These are phyloP conservation scores for Oppia nitens DNA, from an alignment of 1,140 invertebrate species.

Conservation along the genomic window DNA sequence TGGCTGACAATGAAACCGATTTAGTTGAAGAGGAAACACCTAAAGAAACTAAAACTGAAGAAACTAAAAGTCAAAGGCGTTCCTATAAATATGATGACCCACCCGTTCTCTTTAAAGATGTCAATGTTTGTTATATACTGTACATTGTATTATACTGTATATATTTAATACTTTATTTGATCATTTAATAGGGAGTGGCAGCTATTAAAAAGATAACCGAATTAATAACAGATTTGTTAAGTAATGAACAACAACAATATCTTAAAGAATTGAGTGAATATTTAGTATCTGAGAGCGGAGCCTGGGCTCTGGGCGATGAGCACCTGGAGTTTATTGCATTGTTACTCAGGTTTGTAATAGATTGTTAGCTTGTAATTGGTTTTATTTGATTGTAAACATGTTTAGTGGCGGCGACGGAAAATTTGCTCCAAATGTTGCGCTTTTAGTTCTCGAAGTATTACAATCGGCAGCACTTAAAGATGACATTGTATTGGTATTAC, in stretches of 20 bases:
- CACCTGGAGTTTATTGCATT: slow-evolving; percentile 62
- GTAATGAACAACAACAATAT: slow-evolving; percentile 24
- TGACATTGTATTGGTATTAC: slow-evolving; percentile 69
- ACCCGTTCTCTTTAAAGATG: slow-evolving; percentile 59
- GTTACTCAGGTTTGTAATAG: slow-evolving; percentile 22
- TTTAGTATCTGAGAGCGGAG: slow-evolving; percentile 66
- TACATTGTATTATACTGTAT: background rate
- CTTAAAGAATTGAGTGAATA: slow-evolving; percentile 63
- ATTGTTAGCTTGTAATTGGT: slow-evolving; percentile 14
- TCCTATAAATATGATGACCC: slow-evolving; percentile 39
- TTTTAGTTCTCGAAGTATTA: slow-evolving; percentile 14
- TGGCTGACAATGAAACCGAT: background rate
- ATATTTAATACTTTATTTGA: background rate
- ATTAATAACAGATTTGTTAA: slow-evolving; percentile 43
- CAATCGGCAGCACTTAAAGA: slow-evolving; percentile 55
- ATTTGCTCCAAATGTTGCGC: slow-evolving; percentile 20
- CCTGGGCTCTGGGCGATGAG: slow-evolving; percentile 73
- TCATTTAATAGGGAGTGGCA: slow-evolving; percentile 33
- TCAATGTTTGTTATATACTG: slow-evolving; percentile 41
- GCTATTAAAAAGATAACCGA: slow-evolving; percentile 45
- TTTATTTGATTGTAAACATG: slow-evolving; percentile 17
- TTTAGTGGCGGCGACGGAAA: slow-evolving; percentile 20
- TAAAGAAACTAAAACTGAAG: background rate
- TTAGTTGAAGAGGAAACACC: slow-evolving; percentile 1
- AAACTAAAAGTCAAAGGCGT: slow-evolving; percentile 44